phyloP scores from a whole-genome alignment of 1,140 invertebrate genomes.

The Euborellia annulipes region DNA sequence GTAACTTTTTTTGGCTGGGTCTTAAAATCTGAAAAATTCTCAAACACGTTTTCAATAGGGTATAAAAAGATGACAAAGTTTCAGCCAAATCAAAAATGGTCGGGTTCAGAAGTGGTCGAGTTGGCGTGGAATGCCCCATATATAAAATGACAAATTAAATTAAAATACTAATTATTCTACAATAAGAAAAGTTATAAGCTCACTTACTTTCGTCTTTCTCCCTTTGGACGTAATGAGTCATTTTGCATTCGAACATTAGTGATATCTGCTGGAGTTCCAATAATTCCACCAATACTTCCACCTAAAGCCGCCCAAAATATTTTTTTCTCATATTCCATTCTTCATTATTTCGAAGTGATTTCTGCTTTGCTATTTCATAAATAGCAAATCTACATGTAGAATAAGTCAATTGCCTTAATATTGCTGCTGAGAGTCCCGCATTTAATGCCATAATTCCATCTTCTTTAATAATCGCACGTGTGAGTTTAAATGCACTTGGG shows the following conservation, averaged over 20 bases:
- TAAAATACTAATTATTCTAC: no score
- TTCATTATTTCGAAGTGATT: no score
- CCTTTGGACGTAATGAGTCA: conserved; percentile 82
- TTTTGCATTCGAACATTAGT: conserved; percentile 99
- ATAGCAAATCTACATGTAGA: conserved; percentile 94
- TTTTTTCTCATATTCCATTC: background rate
- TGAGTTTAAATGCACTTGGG: conserved; percentile 50
- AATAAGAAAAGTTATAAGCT: background rate
- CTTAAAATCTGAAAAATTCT: no score
- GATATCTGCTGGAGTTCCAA: conserved; percentile 91
- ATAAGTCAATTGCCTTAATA: conserved; percentile 89
- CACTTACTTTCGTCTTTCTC: conserved; percentile 81
- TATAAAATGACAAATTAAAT: no score
- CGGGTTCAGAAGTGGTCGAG: no score
- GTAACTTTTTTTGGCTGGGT: no score
- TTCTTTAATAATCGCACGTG: conserved; percentile 57
- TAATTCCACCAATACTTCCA: conserved; percentile 77
- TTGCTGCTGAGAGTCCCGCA: conserved; percentile 90
- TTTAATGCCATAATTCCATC: conserved; percentile 84
- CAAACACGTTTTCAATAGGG: no score
- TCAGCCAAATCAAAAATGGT: no score
- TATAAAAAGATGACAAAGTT: no score
- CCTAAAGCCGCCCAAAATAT: conserved; percentile 67
- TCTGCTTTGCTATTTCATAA: conserved; percentile 47
- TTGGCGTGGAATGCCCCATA: no score